Base-by-base conservation (phyloP, 2,113 vertebrate genomes). In the Heterotis niloticus region DNA sequence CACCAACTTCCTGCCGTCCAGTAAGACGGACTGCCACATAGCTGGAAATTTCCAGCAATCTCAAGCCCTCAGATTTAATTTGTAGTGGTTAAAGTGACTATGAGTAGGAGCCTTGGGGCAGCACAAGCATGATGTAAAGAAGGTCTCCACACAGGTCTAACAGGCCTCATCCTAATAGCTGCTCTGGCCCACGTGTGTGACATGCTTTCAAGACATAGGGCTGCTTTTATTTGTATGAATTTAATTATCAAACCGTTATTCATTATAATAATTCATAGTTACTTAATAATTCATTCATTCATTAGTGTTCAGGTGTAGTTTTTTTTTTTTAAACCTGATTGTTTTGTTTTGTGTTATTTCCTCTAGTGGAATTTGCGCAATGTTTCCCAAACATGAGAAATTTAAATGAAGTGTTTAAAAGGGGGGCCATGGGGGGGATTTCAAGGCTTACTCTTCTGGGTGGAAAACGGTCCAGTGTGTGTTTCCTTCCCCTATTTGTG, bases 401-500 rank as follows among this genome's bases (percentile, higher is more conserved):
- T 44, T 44, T 44, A 4, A 44, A 44, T 44, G 7, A 44, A 44
- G 2, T 44, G 34, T 44, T 44, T 44, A 44, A 44, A 2, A 44
- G 34, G 34, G 34, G 34, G 34, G 7, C 34, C 34, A 44, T 44
- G 7, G 34, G 34, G 34, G 2, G 54, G 54, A 56, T 51, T 51
- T 54, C 70, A 56, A 5, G n/a, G n/a, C 54, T 73, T 20, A 44
- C 16, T 73, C 16, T 56, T 56, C 52, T 20, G 66, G 51, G 64
- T 29, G 56, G 54, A 54, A 69, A 70, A 70, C 20, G 20, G n/a
- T 54, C 23, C 10, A 24, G 51, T 29, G 51, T 5, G 62, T 16
- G 34, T 65, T 64, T 77, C 62, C 60, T 65, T 24, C 68, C 65
- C 75, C 54, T 51, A 64, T 64, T 77, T 10, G 23, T 34, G 68